A percentile compares a stretch with the other conserved stretches of the same genome.
Evolutionary conservation across 2,797 vertebrate genomes (phyloP).

Genomic region (Acomys russatus): DNA sequence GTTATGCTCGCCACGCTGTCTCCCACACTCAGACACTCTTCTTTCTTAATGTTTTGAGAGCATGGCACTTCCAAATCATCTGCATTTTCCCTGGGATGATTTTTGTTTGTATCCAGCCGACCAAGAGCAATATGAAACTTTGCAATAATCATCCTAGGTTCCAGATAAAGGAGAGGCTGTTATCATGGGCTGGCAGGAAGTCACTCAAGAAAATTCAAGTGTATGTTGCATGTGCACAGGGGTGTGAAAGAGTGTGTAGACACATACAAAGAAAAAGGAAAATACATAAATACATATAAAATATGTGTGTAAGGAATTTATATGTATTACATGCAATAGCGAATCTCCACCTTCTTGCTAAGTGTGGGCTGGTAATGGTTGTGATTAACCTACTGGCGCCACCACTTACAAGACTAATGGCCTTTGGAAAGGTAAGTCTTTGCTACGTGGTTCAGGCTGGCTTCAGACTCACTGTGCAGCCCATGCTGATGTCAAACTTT

Average conservation of each 20-base stretch:
- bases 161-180: neutral
- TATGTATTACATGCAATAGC: neutral
- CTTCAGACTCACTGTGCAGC: neutral
- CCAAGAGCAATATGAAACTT: neutral
- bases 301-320: neutral
- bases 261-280: neutral
- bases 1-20: neutral
- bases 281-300: neutral
- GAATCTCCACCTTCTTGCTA: slow-evolving; percentile 18
- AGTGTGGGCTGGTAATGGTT: neutral
- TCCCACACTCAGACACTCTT: slow-evolving; percentile 8
- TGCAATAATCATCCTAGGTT: slow-evolving; percentile 12
- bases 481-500: neutral
- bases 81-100: slow-evolving; percentile 59
- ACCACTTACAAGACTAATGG: neutral
- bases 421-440: neutral
- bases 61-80: slow-evolving; percentile 42
- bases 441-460: neutral
- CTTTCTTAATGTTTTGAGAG: slow-evolving; percentile 47
- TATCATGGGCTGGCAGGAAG: neutral
- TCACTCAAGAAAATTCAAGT: slow-evolving; percentile 18
- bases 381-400: slow-evolving; percentile 53
- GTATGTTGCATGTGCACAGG: neutral
- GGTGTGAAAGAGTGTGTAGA: neutral
- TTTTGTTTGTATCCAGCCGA: slow-evolving; percentile 36